Conservation (phyloP, 53 echinoderm and acorn worm species). For the Crossaster papposus region DNA sequence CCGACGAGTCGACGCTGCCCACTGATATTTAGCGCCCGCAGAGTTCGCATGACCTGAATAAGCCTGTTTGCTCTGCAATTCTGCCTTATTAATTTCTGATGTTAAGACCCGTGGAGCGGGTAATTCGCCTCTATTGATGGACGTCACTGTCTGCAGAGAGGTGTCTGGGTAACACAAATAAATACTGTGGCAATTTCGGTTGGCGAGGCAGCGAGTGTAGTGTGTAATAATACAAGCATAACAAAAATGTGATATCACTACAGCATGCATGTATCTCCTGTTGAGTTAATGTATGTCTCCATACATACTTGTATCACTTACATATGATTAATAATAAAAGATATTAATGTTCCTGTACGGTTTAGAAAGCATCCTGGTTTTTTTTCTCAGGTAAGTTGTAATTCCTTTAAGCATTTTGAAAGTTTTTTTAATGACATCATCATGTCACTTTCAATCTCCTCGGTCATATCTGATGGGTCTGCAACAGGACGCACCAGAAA, state of each 20-base stretch:
- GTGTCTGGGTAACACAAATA: constrained; percentile 37
- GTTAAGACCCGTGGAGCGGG: constrained; percentile 11
- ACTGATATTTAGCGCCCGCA: constrained; percentile 12
- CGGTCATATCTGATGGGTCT: not conserved
- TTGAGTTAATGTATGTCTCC: not conserved
- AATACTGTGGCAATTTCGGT: not conserved
- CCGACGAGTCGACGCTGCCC: not conserved
- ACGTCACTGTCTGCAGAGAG: constrained; percentile 29
- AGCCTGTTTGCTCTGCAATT: constrained; percentile 42
- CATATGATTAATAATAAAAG: too few species aligned
- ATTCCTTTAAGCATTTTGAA: not conserved
- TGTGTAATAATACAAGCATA: not conserved
- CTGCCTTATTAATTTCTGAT: constrained; percentile 52
- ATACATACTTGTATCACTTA: too few species aligned
- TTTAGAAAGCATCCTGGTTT: constrained; percentile 10
- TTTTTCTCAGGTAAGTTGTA: constrained; percentile 7
- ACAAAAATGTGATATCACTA: not conserved
- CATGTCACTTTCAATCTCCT: constrained; percentile 42
- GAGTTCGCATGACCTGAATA: constrained; percentile 52
- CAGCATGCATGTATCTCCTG: not conserved
- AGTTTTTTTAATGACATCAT: not conserved
- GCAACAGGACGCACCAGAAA: not conserved
- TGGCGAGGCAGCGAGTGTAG: too few species aligned
- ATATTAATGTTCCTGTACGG: too few species aligned
- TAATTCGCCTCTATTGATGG: constrained; percentile 22